phyloP scores from a whole-genome alignment of 1,140 invertebrate species.

The Bicyclus anynana region DNA sequence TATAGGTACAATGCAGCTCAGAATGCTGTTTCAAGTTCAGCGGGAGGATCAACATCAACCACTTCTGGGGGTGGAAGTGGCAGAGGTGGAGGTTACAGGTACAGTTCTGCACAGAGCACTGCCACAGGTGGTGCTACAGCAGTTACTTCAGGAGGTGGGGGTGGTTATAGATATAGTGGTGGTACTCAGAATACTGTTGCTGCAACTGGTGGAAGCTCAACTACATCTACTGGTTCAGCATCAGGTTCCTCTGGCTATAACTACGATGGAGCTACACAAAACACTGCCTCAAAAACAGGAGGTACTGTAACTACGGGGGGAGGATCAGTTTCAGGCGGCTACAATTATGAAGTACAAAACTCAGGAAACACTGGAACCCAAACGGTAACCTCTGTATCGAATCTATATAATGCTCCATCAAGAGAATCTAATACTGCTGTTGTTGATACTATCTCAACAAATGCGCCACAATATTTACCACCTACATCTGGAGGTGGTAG shows the following conservation, averaged over 20 bases:
- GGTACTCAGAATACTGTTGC: neutral
- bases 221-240: neutral
- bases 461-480: slow-evolving; percentile 51
- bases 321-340: slow-evolving; percentile 8
- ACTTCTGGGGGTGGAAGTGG: neutral
- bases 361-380: neutral
- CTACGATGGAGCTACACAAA: slow-evolving; percentile 17
- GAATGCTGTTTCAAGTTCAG: neutral
- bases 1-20: neutral
- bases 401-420: neutral
- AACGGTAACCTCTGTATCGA: slow-evolving; percentile 14
- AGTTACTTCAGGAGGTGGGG: neutral
- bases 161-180: neutral
- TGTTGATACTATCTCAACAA: slow-evolving; percentile 35
- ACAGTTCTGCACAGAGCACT: neutral
- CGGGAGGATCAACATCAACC: neutral
- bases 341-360: slow-evolving; percentile 20
- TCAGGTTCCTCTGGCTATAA: slow-evolving; percentile 19
- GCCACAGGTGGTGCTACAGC: neutral
- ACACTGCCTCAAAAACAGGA: slow-evolving; percentile 2
- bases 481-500: slow-evolving; percentile 25
- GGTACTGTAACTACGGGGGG: neutral
- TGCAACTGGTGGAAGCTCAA: neutral
- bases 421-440: slow-evolving; percentile 7
- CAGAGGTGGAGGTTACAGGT: neutral